Conservation (phyloP, 1,140 invertebrate genomes). For the Brachionus rubens region DNA sequence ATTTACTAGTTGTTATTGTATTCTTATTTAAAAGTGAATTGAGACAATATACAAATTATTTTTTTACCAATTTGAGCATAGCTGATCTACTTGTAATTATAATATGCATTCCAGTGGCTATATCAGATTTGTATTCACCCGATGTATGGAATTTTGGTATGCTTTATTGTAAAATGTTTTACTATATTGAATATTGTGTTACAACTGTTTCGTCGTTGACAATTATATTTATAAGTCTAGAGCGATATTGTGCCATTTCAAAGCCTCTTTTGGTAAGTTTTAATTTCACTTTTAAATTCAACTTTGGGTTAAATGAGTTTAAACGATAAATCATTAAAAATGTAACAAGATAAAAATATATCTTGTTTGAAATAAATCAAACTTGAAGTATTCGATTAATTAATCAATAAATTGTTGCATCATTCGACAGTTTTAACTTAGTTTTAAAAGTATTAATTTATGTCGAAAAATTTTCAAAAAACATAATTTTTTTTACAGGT, state of each 20-base stretch:
- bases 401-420: too few relatives aligned
- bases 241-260: slow-evolving; percentile 35
- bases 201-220: slow-evolving; percentile 42
- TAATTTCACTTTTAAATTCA: not conserved
- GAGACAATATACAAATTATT: slow-evolving; percentile 89
- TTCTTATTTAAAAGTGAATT: slow-evolving; percentile 84
- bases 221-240: slow-evolving; percentile 33
- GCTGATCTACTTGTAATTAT: slow-evolving; percentile 52
- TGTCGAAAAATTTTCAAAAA: not conserved
- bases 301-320: too few relatives aligned
- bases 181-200: slow-evolving; percentile 43
- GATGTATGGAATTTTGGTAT: slow-evolving; percentile 52
- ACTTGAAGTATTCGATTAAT: too few relatives aligned
- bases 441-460: too few relatives aligned
- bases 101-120: slow-evolving; percentile 50
- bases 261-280: slow-evolving; percentile 8
- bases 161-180: slow-evolving; percentile 48
- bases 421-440: too few relatives aligned
- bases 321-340: too few relatives aligned
- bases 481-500: too few relatives aligned
- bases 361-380: too few relatives aligned
- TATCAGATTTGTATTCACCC: slow-evolving; percentile 51
- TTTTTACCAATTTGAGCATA: slow-evolving; percentile 64
- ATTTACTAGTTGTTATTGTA: slow-evolving; percentile 83
- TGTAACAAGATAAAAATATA: too few relatives aligned